phyloP scores from a whole-genome alignment of 2,888 invertebrate genomes.

The Junonia oenone region DNA sequence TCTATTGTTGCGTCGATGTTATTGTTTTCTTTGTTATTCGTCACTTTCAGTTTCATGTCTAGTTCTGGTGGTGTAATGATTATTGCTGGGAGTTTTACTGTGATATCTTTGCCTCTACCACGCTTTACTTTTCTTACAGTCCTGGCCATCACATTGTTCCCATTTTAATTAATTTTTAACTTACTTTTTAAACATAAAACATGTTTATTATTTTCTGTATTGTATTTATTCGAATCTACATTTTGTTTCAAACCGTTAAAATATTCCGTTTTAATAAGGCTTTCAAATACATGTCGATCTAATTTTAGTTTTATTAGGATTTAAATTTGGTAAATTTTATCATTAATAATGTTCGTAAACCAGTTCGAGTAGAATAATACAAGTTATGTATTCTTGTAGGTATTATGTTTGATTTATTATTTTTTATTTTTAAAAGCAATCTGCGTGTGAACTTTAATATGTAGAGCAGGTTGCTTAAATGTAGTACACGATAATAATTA shows the following conservation, averaged over 20 bases:
- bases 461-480: too few species aligned
- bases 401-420: neutral
- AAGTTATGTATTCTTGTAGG: neutral
- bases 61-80: slow-evolving; percentile 57
- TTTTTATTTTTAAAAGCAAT: neutral
- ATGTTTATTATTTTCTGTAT: too few species aligned
- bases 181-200: slow-evolving; percentile 2
- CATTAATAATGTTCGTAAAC: slow-evolving; percentile 10
- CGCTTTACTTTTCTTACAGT: slow-evolving; percentile 87
- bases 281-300: slow-evolving; percentile 39
- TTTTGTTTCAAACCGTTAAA: neutral
- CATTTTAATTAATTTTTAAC: slow-evolving; percentile 20
- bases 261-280: slow-evolving; percentile 40
- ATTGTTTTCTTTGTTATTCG: slow-evolving; percentile 38
- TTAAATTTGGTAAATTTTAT: slow-evolving; percentile 9
- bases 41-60: slow-evolving; percentile 63
- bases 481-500: too few species aligned
- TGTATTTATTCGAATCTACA: neutral
- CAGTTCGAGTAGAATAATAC: slow-evolving; percentile 8
- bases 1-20: slow-evolving; percentile 23
- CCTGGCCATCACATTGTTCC: slow-evolving; percentile 73
- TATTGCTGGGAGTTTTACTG: slow-evolving; percentile 50
- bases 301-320: slow-evolving; percentile 19
- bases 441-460: too few species aligned
- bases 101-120: slow-evolving; percentile 69